These are phyloP conservation scores for Colossoma macropomum DNA, from an alignment of 2,113 vertebrate genomes.

Conservation along the genomic window DNA sequence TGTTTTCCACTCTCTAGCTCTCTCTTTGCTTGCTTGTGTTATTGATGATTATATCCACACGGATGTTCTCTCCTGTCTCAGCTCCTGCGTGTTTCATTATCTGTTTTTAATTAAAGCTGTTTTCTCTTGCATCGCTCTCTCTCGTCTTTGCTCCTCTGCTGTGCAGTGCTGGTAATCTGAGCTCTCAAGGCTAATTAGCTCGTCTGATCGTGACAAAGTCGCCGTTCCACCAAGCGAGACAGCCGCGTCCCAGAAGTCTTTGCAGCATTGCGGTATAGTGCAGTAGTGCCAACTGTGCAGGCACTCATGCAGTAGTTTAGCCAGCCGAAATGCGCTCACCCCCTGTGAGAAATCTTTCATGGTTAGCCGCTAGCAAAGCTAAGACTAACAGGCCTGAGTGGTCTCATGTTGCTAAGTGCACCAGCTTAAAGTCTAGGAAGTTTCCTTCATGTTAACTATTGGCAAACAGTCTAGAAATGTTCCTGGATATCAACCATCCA, in stretches of 20 bases:
- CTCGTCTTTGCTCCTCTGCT: slow-evolving; percentile 36
- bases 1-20: neutral
- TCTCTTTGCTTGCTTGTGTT: slow-evolving; percentile 24
- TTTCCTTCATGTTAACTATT: neutral
- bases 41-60: slow-evolving; percentile 31
- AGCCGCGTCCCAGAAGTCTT: slow-evolving; percentile 59
- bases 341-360: slow-evolving; percentile 52
- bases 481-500: neutral
- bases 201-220: slow-evolving; percentile 71
- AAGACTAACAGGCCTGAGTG: slow-evolving; percentile 29
- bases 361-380: slow-evolving; percentile 26
- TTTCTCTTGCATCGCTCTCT: slow-evolving; percentile 41
- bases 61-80: slow-evolving; percentile 14
- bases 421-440: neutral
- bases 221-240: slow-evolving; percentile 52
- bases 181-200: slow-evolving; percentile 72
- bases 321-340: slow-evolving; percentile 35
- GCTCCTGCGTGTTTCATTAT: slow-evolving; percentile 38
- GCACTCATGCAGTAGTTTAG: slow-evolving; percentile 36
- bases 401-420: neutral
- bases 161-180: slow-evolving; percentile 60
- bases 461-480: neutral
- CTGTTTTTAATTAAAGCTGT: slow-evolving; percentile 41
- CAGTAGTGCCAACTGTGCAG: slow-evolving; percentile 61
- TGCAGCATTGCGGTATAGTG: slow-evolving; percentile 43